Percentiles rank a stretch among this genome's conserved stretches.
Evolutionary conservation across 2,888 invertebrate genomes (phyloP).

Genomic region (Chrysopilus asiliformis): DNA sequence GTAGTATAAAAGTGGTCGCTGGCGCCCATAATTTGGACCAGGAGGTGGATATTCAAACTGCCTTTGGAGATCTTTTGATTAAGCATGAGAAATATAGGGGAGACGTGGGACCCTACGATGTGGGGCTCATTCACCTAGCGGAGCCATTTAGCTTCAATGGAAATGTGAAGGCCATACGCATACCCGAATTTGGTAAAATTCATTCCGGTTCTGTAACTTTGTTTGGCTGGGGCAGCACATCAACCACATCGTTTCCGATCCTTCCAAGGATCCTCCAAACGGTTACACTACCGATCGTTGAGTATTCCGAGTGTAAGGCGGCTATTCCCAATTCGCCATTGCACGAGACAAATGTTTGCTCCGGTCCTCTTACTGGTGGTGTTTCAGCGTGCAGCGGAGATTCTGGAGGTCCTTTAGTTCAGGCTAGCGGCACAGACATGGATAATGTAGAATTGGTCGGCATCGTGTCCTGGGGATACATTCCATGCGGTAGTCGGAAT

Average conservation of each 20-base stretch:
- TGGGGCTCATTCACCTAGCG: constrained; percentile 37
- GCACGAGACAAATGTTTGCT: constrained; percentile 33
- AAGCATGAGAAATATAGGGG: constrained; percentile 28
- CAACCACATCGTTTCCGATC: constrained; percentile 12
- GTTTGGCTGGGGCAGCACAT: constrained; percentile 10
- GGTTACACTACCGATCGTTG: constrained; percentile 23
- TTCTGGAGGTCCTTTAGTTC: constrained; percentile 31
- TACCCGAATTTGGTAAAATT: constrained; percentile 27
- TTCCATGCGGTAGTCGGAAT: constrained; percentile 34
- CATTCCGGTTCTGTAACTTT: constrained; percentile 26
- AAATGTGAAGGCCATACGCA: constrained; percentile 25
- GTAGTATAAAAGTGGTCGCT: not conserved
- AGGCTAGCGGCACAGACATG: constrained; percentile 17
- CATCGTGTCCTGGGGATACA: constrained; percentile 40
- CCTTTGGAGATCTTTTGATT: too few species aligned
- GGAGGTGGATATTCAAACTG: too few species aligned
- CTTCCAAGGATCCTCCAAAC: constrained; percentile 25
- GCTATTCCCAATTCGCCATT: constrained; percentile 20
- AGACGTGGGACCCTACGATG: constrained; percentile 38
- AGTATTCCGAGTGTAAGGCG: constrained; percentile 20
- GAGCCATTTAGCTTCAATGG: constrained; percentile 24
- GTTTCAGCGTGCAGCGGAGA: constrained; percentile 37
- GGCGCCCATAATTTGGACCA: constrained; percentile 3
- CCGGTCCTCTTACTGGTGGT: constrained; percentile 32
- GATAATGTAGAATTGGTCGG: constrained; percentile 29